A percentile compares a stretch with the other conserved stretches of the same genome.
Conservation (phyloP, 2,888 invertebrate genomes). For the Ashinkailepas kermadecensis region DNA sequence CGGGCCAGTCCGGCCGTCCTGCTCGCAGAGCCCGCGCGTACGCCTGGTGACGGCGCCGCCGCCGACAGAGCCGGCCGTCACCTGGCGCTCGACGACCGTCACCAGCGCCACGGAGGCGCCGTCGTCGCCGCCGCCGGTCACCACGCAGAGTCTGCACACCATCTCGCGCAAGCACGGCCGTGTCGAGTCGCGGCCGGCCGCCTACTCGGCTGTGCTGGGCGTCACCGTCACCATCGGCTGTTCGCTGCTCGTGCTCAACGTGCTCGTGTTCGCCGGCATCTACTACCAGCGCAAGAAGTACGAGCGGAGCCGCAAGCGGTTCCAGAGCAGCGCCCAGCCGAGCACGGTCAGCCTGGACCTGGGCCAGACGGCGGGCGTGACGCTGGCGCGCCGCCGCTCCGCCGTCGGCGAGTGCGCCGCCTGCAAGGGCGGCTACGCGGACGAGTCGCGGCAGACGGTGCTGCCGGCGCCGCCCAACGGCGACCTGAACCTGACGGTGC, state of each 20-base stretch:
- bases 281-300: slow-evolving; percentile 61
- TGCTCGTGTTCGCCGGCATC: slow-evolving; percentile 86
- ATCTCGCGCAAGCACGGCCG: slow-evolving; percentile 33
- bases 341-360: slow-evolving; percentile 15
- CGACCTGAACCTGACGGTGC: neutral
- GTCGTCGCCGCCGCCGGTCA: slow-evolving; percentile 40
- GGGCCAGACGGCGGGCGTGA: neutral
- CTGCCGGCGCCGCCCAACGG: slow-evolving; percentile 14
- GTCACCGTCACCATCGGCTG: slow-evolving; percentile 93
- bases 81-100: slow-evolving; percentile 36
- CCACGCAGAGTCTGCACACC: slow-evolving; percentile 38
- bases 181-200: slow-evolving; percentile 53
- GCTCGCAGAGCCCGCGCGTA: neutral
- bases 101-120: slow-evolving; percentile 38
- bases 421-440: neutral
- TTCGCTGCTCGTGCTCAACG: slow-evolving; percentile 80
- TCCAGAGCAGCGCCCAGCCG: slow-evolving; percentile 23
- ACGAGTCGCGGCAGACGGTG: neutral
- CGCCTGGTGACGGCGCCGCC: neutral
- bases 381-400: neutral
- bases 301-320: slow-evolving; percentile 37
- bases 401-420: neutral
- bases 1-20: slow-evolving; percentile 29
- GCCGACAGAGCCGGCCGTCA: neutral
- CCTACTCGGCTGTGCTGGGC: slow-evolving; percentile 81